Base-by-base conservation (phyloP, 1,140 invertebrate species). In the Calosoma granatense region DNA sequence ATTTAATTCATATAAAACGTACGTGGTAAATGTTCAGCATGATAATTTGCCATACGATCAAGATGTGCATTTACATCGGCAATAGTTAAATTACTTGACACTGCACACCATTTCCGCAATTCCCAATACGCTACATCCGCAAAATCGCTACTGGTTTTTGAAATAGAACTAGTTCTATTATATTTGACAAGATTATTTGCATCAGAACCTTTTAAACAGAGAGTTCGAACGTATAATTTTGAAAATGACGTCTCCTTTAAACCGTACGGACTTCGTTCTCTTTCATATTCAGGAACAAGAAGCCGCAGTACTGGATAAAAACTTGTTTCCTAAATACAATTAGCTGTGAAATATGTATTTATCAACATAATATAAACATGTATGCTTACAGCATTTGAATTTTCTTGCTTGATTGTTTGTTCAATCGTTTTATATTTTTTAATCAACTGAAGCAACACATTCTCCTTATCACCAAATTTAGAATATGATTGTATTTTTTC, bases 281-380 rank as follows among this genome's bases (percentile, higher is more conserved):
- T 75, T 61, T 89, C 90, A 11, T 81, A 68, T 39, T 78, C 69
- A 4, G 89, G 87, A 2, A 93, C 63, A 6, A 93, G 67, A 14
- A 92, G 72, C 60, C 90, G 74, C 58, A 92, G 68, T 4, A 86
- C 73, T 20, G 84, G 77, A 73, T 81, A 90, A 53, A 90, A 79
- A 53, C 80, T 85, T 43, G 70, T 67, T 30, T 72, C 64, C 67
- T 47, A 47, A 12, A 9, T 9, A 36, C n/a, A 9, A 36, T 36
- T 36, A 47, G 9, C 6, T 47, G 9, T 47, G 6, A 6, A 30
- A 30, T 30, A 47, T 47, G 15, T 47, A 47, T 11, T 47, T 47
- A 9, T 12, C 9, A 12, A 17, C 6, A 11, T 17, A 17, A 17
- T 30, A 14, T 3, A 47, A 17, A 12, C 17, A 47, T 12, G 17